phyloP scores from a whole-genome alignment of 2,113 vertebrate genomes.

The Brachirus orientalis region DNA sequence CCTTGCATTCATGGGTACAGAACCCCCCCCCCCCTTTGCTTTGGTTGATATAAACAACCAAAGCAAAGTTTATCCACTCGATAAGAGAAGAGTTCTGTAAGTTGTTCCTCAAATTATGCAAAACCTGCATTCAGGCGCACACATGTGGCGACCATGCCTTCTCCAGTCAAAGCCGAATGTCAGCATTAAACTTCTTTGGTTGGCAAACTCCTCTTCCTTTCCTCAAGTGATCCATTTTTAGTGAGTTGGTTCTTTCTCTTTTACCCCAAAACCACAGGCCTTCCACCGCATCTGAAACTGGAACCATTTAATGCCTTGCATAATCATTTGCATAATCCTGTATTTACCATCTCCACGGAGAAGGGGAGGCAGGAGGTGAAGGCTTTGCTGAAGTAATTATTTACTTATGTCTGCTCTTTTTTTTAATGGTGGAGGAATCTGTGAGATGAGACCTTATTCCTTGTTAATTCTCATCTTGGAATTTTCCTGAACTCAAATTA shows the following conservation, averaged over 20 bases:
- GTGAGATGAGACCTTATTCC: slow-evolving; percentile 29
- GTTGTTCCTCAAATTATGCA: background rate
- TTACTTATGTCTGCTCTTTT: slow-evolving; percentile 42
- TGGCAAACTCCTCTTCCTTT: slow-evolving; percentile 16
- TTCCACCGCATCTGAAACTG: slow-evolving; percentile 44
- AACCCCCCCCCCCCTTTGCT: no score
- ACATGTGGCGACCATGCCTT: slow-evolving; percentile 12
- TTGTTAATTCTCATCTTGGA: slow-evolving; percentile 30
- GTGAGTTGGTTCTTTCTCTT: slow-evolving; percentile 33
- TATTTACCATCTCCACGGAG: slow-evolving; percentile 50
- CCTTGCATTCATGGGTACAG: background rate
- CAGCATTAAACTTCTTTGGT: slow-evolving; percentile 38
- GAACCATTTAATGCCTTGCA: slow-evolving; percentile 48
- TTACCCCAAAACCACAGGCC: slow-evolving; percentile 35
- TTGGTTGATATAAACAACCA: slow-evolving; percentile 12
- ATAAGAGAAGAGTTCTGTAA: background rate
- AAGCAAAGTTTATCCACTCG: slow-evolving; percentile 15
- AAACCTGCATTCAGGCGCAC: slow-evolving; percentile 1
- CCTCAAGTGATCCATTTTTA: slow-evolving; percentile 49
- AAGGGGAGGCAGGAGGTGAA: slow-evolving; percentile 5
- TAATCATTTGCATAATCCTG: slow-evolving; percentile 56
- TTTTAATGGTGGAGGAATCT: slow-evolving; percentile 20
- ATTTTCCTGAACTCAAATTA: slow-evolving; percentile 43
- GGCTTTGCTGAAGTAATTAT: slow-evolving; percentile 46
- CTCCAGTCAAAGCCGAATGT: slow-evolving; percentile 13